Conservation (phyloP, 2,888 invertebrate genomes). For the Lumbricus terrestris region DNA sequence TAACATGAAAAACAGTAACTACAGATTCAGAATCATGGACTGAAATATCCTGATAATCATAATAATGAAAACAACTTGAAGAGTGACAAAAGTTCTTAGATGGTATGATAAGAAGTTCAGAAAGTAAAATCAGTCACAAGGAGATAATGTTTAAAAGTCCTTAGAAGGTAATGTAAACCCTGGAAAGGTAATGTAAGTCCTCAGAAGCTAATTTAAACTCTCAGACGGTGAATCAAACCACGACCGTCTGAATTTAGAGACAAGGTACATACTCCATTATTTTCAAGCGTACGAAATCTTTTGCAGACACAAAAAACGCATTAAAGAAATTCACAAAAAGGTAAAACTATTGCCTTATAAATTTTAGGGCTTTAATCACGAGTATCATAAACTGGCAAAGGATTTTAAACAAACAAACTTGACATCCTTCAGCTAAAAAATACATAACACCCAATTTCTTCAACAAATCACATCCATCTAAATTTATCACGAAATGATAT, state of each 20-base stretch:
- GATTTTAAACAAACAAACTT: neutral
- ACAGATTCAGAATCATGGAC: neutral
- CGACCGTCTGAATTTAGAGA: no score
- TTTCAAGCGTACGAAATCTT: neutral
- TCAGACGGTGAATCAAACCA: no score
- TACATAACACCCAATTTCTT: neutral
- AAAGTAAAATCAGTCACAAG: neutral
- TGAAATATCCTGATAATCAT: neutral
- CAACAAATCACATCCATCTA: neutral
- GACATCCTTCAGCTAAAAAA: neutral
- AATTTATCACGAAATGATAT: neutral
- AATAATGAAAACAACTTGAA: neutral
- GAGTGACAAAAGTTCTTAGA: no score
- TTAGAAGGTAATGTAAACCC: neutral
- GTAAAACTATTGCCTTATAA: neutral
- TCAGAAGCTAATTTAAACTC: neutral
- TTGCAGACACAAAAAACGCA: no score
- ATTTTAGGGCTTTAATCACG: neutral
- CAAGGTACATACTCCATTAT: no score
- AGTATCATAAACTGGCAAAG: neutral
- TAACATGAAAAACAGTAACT: neutral
- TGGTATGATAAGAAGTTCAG: no score
- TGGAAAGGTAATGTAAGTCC: neutral
- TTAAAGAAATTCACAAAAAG: neutral
- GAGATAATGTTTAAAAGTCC: no score